phyloP scores from a whole-genome alignment of 2,113 vertebrate genomes.

The Hoplias malabaricus region DNA sequence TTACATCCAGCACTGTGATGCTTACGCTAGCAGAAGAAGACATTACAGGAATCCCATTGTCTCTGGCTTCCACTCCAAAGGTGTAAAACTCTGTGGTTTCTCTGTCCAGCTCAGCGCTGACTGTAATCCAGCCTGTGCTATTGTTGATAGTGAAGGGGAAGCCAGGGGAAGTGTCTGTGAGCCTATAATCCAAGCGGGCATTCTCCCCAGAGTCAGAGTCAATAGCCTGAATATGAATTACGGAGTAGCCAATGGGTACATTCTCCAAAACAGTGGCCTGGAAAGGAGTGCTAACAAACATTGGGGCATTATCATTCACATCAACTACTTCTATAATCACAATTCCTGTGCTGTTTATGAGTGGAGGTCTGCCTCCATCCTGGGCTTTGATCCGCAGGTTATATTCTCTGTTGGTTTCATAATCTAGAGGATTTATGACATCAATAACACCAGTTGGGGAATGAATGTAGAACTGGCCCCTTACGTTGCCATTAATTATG shows the following conservation, averaged over 20 bases:
- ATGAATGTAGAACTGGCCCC: constrained; percentile 94
- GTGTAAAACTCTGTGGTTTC: constrained; percentile 88
- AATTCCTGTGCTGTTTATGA: constrained; percentile 91
- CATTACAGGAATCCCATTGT: constrained; percentile 84
- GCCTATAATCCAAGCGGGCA: constrained; percentile 84
- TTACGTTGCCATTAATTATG: constrained; percentile 92
- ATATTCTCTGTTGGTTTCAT: constrained; percentile 89
- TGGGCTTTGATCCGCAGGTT: constrained; percentile 92
- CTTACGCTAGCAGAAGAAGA: constrained; percentile 93
- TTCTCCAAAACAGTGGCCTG: constrained; percentile 93
- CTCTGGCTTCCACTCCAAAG: constrained; percentile 90
- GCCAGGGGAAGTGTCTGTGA: constrained; percentile 73
- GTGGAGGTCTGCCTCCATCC: constrained; percentile 91
- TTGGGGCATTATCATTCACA: constrained; percentile 92
- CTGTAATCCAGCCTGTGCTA: constrained; percentile 93
- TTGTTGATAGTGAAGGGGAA: constrained; percentile 95
- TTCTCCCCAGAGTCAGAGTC: constrained; percentile 92
- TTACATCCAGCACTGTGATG: constrained; percentile 90
- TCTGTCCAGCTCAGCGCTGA: constrained; percentile 84
- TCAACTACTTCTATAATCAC: constrained; percentile 92
- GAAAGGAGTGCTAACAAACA: constrained; percentile 97
- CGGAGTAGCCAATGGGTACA: constrained; percentile 85
- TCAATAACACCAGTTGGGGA: constrained; percentile 87
- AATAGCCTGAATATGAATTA: constrained; percentile 93
- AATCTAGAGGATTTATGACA: constrained; percentile 92